Percentiles rank a stretch among this genome's conserved stretches.
phyloP scores from a whole-genome alignment of 1,140 invertebrate genomes.

The Anadara kagoshimensis region DNA sequence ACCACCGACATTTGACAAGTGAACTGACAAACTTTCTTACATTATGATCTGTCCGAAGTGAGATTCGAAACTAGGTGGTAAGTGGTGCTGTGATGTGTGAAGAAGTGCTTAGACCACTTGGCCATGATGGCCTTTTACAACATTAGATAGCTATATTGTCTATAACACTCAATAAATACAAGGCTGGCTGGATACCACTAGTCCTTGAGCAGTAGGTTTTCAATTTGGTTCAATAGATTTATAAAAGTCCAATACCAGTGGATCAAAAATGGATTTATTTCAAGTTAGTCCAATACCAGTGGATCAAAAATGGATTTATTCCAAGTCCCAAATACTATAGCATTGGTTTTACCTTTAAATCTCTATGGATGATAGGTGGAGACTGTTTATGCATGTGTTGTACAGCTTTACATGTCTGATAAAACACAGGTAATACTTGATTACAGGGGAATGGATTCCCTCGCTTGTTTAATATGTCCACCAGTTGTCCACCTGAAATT shows the following conservation, averaged over 20 bases:
- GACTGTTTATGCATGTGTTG: slow-evolving; percentile 94
- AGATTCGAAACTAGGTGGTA: no score
- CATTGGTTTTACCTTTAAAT: slow-evolving; percentile 78
- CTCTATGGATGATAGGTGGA: slow-evolving; percentile 93
- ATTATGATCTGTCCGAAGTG: no score
- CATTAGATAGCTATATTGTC: no score
- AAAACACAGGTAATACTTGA: slow-evolving; percentile 91
- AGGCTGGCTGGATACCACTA: no score
- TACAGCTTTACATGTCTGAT: slow-evolving; percentile 91
- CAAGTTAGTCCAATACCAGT: neutral
- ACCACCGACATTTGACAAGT: no score
- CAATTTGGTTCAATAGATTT: neutral
- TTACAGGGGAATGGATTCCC: slow-evolving; percentile 81
- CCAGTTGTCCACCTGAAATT: slow-evolving; percentile 75
- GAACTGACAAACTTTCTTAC: no score
- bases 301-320: neutral
- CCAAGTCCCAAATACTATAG: neutral
- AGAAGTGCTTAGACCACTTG: no score
- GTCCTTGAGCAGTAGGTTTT: neutral
- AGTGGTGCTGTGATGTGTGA: no score
- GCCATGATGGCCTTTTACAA: no score
- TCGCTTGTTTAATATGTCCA: slow-evolving; percentile 84
- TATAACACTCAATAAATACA: no score
- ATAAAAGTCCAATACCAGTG: neutral
- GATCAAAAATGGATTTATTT: neutral